Base-by-base conservation (phyloP, 2,888 invertebrate genomes). In the Tinea semifulvella region DNA sequence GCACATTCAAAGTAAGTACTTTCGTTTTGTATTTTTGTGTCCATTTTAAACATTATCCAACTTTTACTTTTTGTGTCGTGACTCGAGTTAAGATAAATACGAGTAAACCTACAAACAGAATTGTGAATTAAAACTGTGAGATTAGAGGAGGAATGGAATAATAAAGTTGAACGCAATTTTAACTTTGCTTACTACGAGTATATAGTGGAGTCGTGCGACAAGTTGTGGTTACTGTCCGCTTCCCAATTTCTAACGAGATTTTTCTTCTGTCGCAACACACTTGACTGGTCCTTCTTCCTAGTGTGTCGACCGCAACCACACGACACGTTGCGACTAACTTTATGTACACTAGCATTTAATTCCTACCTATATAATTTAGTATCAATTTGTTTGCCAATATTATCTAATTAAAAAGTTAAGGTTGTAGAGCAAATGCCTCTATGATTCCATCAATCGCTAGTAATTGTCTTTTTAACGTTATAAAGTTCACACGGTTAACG, bases 191-290 rank as follows among this genome's bases (percentile, higher is more conserved):
- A 31, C 31, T 31, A 31, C 31, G 14, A n/a, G n/a, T n/a, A n/a
- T n/a, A n/a, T 7, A 16, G 27, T 14, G 46, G 59, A 63, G 60
- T 59, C 50, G 63, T 55, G 56, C 52, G 60, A 68, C 74, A 59
- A 59, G 75, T 73, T 71, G 63, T 56, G 60, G 57, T 40, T 20
- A 59, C 60, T 58, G 60, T 63, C 58, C 60, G 66, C 69, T 79
- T 76, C 77, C 75, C 63, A 77, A 77, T 79, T 80, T 79, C 79
- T 75, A 77, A 79, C 77, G 57, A 73, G 74, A 67, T 77, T 69
- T 72, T 72, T 69, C 65, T 61, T 61, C 59, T 54, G 40, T 40
- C 22, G 22, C 40, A 40, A 40, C 40, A 22, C 22, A 40, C 36
- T 18, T 36, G 40, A 38, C 38, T 38, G 17, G 38, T 38, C 38